Conservation (phyloP, 2,113 vertebrate genomes). For the zebrafish (Danio rerio) region GRCz12tu NC_133196.1:35167501-35168000, state of each 20-base stretch:
- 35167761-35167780: neutral
- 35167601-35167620: neutral
- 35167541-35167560: neutral
- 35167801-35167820: neutral
- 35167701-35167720: neutral
- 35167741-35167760: neutral
- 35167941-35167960: conserved; percentile 45
- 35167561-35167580: neutral
- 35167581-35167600: neutral
- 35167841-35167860: conserved; percentile 34
- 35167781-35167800: conserved; percentile 8
- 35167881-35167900: conserved; percentile 42
- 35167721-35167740: neutral
- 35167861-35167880: conserved; percentile 25
- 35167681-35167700: no score
- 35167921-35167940: conserved; percentile 28
- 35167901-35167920: conserved; percentile 1
- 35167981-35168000: conserved; percentile 36
- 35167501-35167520: conserved; percentile 15
- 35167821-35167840: conserved; percentile 35
- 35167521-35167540: neutral
- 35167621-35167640: neutral
- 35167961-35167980: conserved; percentile 48
- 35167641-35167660: neutral
- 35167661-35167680: neutral